A percentile compares a stretch with the other conserved stretches of the same genome.
phyloP scores from a whole-genome alignment of 2,888 invertebrate species.

The Apodemia hepburni region DNA sequence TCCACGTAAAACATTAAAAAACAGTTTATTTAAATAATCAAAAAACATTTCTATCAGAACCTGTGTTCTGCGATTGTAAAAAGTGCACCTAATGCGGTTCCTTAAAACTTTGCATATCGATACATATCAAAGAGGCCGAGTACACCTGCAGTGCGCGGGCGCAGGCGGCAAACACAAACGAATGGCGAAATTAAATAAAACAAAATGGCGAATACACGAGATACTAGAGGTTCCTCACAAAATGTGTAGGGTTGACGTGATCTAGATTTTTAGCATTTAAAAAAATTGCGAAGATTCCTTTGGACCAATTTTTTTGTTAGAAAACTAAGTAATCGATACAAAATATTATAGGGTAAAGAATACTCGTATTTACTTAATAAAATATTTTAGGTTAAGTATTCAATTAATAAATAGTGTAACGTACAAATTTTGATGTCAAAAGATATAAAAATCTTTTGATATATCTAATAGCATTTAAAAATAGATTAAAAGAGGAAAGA shows the following conservation, averaged over 20 bases:
- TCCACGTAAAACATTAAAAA: not conserved
- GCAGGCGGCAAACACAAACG: slow-evolving; percentile 57
- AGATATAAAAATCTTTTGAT: no score
- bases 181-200: slow-evolving; percentile 57
- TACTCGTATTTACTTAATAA: no score
- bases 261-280: not conserved
- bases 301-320: no score
- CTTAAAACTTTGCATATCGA: slow-evolving; percentile 64
- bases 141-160: slow-evolving; percentile 43
- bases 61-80: slow-evolving; percentile 20
- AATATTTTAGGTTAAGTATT: no score
- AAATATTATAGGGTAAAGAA: no score
- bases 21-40: slow-evolving; percentile 10
- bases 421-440: no score
- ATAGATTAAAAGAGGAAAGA: no score
- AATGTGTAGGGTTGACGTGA: slow-evolving; percentile 30
- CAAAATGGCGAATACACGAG: slow-evolving; percentile 63
- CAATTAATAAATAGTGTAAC: no score
- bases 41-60: slow-evolving; percentile 13
- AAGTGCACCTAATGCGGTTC: slow-evolving; percentile 19
- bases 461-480: no score
- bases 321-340: no score
- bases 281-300: not conserved
- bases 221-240: slow-evolving; percentile 44
- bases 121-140: slow-evolving; percentile 57